A percentile compares a stretch with the other conserved stretches of the same genome.
These are phyloP conservation scores for Girardinichthys multiradiatus DNA, from an alignment of 2,113 vertebrate genomes.

Conservation along the genomic window DNA sequence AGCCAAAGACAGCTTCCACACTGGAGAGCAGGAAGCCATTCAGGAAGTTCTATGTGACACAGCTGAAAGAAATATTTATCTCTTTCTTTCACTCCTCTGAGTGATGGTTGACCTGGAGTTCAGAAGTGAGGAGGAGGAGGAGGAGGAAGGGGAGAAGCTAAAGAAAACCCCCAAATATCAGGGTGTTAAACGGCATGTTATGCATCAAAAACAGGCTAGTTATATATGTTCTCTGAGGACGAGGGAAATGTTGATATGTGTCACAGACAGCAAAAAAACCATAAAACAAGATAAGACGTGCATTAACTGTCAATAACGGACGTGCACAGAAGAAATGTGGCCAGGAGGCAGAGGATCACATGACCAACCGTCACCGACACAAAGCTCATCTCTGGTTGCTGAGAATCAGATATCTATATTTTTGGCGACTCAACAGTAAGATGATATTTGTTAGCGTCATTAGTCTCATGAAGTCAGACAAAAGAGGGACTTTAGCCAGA, in stretches of 20 bases:
- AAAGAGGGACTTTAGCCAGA: constrained; percentile 55
- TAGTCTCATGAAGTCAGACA: constrained; percentile 53
- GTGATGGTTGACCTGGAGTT: constrained; percentile 69
- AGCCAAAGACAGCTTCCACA: constrained; percentile 36
- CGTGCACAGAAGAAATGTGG: constrained; percentile 45
- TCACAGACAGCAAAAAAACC: constrained; percentile 36
- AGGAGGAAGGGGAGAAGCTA: constrained; percentile 20
- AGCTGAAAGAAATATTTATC: constrained; percentile 78
- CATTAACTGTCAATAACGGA: constrained; percentile 39
- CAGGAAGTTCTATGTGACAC: constrained; percentile 72
- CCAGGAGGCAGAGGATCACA: constrained; percentile 59
- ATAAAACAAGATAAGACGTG: constrained; percentile 64
- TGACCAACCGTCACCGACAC: constrained; percentile 59
- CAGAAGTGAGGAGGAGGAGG: constrained; percentile 41
- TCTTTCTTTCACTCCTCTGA: constrained; percentile 65
- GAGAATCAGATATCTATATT: constrained; percentile 73
- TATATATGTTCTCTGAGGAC: constrained; percentile 57
- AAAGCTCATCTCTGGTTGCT: constrained; percentile 69
- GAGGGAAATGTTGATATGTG: constrained; percentile 25
- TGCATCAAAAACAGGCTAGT: constrained; percentile 62
- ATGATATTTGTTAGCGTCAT: constrained; percentile 43
- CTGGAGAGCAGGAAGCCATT: constrained; percentile 53
- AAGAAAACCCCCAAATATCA: constrained; percentile 46
- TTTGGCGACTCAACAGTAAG: constrained; percentile 63
- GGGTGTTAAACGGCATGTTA: constrained; percentile 70